Evolutionary conservation across 23 tunicate genomes (phyloP).

Genomic region (Styela plicata): DNA sequence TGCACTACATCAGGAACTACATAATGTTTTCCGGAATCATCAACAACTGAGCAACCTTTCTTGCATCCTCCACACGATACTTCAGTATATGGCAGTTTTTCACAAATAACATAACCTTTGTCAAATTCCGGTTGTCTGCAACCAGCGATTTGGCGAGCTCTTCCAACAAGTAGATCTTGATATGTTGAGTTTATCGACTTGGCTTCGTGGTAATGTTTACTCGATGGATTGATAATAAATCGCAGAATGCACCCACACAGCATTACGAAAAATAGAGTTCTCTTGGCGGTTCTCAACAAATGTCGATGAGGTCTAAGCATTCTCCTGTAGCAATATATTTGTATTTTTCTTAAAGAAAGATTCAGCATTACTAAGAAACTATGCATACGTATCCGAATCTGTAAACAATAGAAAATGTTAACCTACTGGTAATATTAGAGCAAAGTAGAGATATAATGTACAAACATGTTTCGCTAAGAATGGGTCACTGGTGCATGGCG

Average conservation of each 20-base stretch:
- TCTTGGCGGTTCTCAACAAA: background rate
- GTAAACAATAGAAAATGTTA: too few relatives aligned
- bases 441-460: too few relatives aligned
- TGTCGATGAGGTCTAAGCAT: background rate
- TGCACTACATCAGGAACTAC: slow-evolving; percentile 42
- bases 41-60: background rate
- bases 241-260: background rate
- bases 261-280: background rate
- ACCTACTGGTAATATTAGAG: too few relatives aligned
- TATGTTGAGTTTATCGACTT: background rate
- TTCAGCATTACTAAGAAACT: background rate
- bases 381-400: too few relatives aligned
- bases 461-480: too few relatives aligned
- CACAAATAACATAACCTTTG: slow-evolving; percentile 31
- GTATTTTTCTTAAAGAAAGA: background rate
- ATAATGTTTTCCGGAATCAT: background rate
- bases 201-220: background rate
- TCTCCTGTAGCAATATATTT: background rate
- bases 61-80: slow-evolving; percentile 15
- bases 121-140: slow-evolving; percentile 19
- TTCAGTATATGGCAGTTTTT: slow-evolving; percentile 31
- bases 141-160: slow-evolving; percentile 2
- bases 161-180: background rate
- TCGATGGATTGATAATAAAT: background rate
- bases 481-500: too few relatives aligned